A percentile compares a stretch with the other conserved stretches of the same genome.
phyloP scores from a whole-genome alignment of 2,797 vertebrate genomes.

The Cetoscarus ocellatus region DNA sequence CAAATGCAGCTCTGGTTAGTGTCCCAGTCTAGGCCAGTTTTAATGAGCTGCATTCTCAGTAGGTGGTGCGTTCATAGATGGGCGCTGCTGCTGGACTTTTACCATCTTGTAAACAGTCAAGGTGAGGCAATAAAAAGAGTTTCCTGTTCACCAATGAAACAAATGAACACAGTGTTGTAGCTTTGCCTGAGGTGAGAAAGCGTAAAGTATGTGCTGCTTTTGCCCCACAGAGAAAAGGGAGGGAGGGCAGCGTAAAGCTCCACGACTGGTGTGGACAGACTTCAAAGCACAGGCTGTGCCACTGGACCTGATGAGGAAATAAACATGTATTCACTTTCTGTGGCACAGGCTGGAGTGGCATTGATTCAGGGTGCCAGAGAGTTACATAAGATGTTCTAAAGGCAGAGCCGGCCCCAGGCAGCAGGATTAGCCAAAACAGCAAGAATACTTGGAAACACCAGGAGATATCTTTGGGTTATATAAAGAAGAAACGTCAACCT shows the following conservation, averaged over 20 bases:
- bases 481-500: slow-evolving; percentile 23
- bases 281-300: slow-evolving; percentile 60
- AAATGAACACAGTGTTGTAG: slow-evolving; percentile 67
- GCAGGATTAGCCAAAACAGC: slow-evolving; percentile 55
- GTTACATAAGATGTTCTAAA: slow-evolving; percentile 65
- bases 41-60: slow-evolving; percentile 73
- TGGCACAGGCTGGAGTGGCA: slow-evolving; percentile 37
- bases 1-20: slow-evolving; percentile 35
- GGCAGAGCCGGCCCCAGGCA: slow-evolving; percentile 51
- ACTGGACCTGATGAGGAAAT: slow-evolving; percentile 31
- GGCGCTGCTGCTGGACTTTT: slow-evolving; percentile 63
- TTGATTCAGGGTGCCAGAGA: slow-evolving; percentile 41
- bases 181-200: slow-evolving; percentile 47
- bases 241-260: slow-evolving; percentile 13
- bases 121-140: slow-evolving; percentile 78
- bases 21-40: slow-evolving; percentile 53
- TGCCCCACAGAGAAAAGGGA: slow-evolving; percentile 38
- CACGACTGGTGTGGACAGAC: slow-evolving; percentile 31
- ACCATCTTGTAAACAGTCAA: slow-evolving; percentile 83
- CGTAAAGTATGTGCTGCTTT: slow-evolving; percentile 40
- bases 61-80: slow-evolving; percentile 74
- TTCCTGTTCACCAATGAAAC: slow-evolving; percentile 83
- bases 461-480: slow-evolving; percentile 43
- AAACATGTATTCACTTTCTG: slow-evolving; percentile 63
- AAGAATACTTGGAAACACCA: slow-evolving; percentile 32